These are phyloP conservation scores for Drosophila persimilis DNA, from an alignment of 1,140 invertebrate species.

Conservation along the genomic window DNA sequence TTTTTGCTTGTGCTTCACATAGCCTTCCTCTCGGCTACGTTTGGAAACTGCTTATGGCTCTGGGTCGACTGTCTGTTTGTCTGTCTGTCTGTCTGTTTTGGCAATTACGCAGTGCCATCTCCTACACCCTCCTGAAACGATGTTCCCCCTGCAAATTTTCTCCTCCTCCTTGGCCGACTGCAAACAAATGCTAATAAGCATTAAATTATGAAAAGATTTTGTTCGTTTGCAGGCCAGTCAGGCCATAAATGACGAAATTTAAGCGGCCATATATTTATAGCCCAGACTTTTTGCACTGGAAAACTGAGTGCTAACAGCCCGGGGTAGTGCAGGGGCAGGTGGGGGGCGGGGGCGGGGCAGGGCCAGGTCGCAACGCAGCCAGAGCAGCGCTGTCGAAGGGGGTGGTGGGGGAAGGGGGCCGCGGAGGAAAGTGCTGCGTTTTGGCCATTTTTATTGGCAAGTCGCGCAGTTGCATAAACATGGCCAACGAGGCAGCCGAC, in stretches of 20 bases:
- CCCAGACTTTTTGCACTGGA: slow-evolving; percentile 80
- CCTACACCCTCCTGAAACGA: background rate
- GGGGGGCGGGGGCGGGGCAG: no score
- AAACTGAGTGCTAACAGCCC: slow-evolving; percentile 49
- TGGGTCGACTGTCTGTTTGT: slow-evolving; percentile 4
- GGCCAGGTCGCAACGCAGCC: background rate
- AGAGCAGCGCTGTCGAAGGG: slow-evolving; percentile 3
- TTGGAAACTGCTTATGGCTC: slow-evolving; percentile 19
- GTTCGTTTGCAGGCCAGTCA: slow-evolving; percentile 66
- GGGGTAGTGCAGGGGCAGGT: no score
- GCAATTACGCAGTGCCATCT: slow-evolving; percentile 21
- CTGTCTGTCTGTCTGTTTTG: background rate
- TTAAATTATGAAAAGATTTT: slow-evolving; percentile 78
- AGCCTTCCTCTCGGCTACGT: slow-evolving; percentile 18
- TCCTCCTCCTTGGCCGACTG: slow-evolving; percentile 18
- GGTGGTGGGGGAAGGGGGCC: background rate
- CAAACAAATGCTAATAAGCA: slow-evolving; percentile 75
- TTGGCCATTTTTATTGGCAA: slow-evolving; percentile 68
- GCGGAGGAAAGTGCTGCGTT: slow-evolving; percentile 32
- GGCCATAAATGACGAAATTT: slow-evolving; percentile 79
- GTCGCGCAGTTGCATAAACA: slow-evolving; percentile 78
- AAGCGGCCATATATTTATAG: slow-evolving; percentile 79
- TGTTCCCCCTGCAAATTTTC: background rate
- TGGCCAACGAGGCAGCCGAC: slow-evolving; percentile 19
- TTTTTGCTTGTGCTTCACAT: slow-evolving; percentile 7